Evolutionary conservation across 2,888 invertebrate species (phyloP).

Genomic region (Rhingia campestris): DNA sequence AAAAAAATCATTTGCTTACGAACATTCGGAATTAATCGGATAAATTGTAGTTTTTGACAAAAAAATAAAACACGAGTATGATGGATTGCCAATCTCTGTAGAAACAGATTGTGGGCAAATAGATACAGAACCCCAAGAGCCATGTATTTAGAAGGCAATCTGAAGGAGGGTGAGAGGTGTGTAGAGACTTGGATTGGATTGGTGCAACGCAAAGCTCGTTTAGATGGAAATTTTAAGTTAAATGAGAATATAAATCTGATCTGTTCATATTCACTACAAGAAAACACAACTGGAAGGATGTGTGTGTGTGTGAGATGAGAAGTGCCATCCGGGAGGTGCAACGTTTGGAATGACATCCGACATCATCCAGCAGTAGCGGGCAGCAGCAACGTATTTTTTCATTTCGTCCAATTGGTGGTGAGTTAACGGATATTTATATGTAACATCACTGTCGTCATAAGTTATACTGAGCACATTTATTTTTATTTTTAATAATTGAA

Average conservation of each 20-base stretch:
- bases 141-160: constrained; percentile 52
- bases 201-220: constrained; percentile 13
- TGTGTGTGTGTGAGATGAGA: background rate
- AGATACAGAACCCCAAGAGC: constrained; percentile 1
- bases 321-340: background rate
- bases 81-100: constrained; percentile 32
- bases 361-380: background rate
- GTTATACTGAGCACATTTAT: constrained; percentile 38
- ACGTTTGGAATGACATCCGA: constrained; percentile 8
- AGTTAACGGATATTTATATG: constrained; percentile 70
- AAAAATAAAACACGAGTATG: constrained; percentile 12
- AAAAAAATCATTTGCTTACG: constrained; percentile 15
- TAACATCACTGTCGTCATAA: constrained; percentile 67
- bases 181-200: constrained; percentile 54
- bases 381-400: constrained; percentile 16
- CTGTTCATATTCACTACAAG: constrained; percentile 69
- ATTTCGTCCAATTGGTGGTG: constrained; percentile 58
- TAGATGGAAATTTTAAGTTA: constrained; percentile 37
- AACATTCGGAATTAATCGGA: constrained; percentile 17
- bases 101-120: constrained; percentile 13
- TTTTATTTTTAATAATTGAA: constrained; percentile 2
- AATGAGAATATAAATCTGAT: constrained; percentile 54
- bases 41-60: constrained; percentile 60
- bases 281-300: constrained; percentile 28
- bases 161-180: constrained; percentile 65